phyloP scores from a whole-genome alignment of 2,113 vertebrate species.

The Oostethus manadensis region DNA sequence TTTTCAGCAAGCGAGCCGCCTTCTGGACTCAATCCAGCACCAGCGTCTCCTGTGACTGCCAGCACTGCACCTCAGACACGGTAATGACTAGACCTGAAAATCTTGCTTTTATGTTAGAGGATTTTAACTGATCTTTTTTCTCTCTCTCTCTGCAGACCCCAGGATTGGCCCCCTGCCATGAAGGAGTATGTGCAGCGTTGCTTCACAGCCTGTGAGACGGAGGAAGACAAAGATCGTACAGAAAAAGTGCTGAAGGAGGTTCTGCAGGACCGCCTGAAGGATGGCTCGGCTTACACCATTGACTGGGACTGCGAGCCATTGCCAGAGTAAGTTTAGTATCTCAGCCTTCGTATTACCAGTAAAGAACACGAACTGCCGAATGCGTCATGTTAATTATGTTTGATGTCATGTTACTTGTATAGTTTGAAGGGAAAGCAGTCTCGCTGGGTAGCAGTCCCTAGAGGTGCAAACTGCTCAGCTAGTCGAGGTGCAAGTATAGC shows the following conservation, averaged over 20 bases:
- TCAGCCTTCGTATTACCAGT: neutral
- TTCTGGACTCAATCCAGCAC: conserved; percentile 33
- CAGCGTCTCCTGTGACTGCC: conserved; percentile 47
- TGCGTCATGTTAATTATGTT: neutral
- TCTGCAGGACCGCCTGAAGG: conserved; percentile 83
- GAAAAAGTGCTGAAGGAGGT: conserved; percentile 89
- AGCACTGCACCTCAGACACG: conserved; percentile 54
- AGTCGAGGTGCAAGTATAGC: conserved; percentile 63
- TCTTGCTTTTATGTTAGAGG: neutral
- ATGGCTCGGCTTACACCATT: conserved; percentile 89
- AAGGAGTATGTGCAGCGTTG: conserved; percentile 92
- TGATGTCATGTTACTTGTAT: conserved; percentile 7
- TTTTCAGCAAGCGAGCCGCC: conserved; percentile 69
- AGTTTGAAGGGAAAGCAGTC: conserved; percentile 77
- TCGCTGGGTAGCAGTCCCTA: conserved; percentile 78
- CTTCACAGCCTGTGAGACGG: conserved; percentile 86
- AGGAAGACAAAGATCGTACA: conserved; percentile 88
- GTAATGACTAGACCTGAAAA: conserved; percentile 28
- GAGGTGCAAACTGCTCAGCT: conserved; percentile 53
- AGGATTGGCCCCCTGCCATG: conserved; percentile 91
- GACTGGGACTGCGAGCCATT: conserved; percentile 87
- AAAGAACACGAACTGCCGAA: neutral
- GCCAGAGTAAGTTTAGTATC: conserved; percentile 70
- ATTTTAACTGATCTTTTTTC: conserved; percentile 7
- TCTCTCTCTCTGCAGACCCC: conserved; percentile 65